Percentiles rank a stretch among this genome's conserved stretches.
Evolutionary conservation across 2,797 vertebrate genomes (phyloP).

Genomic region (Heliangelus exortis): DNA sequence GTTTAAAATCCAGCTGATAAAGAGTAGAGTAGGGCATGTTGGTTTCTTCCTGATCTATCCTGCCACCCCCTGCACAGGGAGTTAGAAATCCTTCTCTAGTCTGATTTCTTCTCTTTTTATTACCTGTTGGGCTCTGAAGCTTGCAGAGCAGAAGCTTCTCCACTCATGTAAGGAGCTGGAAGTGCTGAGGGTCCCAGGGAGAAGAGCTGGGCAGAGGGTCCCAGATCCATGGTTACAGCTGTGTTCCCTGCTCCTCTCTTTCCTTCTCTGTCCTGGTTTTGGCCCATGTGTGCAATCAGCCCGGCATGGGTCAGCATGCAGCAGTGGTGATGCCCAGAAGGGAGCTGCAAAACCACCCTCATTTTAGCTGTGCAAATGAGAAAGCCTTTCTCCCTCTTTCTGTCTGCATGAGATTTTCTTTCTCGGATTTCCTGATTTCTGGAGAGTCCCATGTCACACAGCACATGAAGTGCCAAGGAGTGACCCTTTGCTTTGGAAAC

Average conservation of each 20-base stretch:
- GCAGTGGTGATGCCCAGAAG: background rate
- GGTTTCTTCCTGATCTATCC: background rate
- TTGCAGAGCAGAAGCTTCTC: background rate
- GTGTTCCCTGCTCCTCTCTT: background rate
- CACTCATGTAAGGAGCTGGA: background rate
- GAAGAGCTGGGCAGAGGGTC: background rate
- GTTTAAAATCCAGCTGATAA: background rate
- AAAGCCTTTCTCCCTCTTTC: background rate
- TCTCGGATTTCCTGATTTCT: background rate
- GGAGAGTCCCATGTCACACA: background rate
- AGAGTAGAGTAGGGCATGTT: background rate
- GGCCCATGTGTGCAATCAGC: background rate
- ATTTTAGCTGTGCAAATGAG: background rate
- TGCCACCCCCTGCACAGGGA: too few species aligned
- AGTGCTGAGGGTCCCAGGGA: background rate
- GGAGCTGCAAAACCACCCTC: background rate
- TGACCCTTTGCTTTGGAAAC: background rate
- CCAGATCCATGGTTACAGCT: background rate
- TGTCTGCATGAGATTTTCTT: background rate
- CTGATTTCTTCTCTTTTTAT: background rate
- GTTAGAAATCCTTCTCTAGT: background rate
- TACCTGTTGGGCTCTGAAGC: background rate
- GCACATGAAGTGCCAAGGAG: fast-evolving
- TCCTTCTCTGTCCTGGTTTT: background rate
- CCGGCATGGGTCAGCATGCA: fast-evolving